A percentile compares a stretch with the other conserved stretches of the same genome.
Evolutionary conservation across 2,888 invertebrate species (phyloP).

Genomic region (Venusia cambrica): DNA sequence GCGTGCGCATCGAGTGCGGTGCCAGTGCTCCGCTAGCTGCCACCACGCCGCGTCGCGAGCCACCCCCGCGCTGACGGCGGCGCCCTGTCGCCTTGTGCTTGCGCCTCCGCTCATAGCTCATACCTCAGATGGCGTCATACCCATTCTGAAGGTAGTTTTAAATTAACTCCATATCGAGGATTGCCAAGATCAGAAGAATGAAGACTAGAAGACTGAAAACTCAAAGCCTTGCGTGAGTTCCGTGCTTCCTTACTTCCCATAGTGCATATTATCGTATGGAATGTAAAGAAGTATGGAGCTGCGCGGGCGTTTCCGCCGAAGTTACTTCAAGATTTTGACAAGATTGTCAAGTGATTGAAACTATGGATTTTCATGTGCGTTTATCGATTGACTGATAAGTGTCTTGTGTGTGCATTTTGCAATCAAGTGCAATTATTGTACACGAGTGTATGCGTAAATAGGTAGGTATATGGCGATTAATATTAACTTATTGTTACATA

Average conservation of each 20-base stretch:
- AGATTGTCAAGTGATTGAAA: constrained; percentile 38
- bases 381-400: constrained; percentile 12
- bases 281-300: constrained; percentile 99
- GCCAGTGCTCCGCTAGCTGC: constrained; percentile 74
- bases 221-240: constrained; percentile 85
- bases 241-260: constrained; percentile 98
- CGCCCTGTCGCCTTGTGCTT: constrained; percentile 39
- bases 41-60: constrained; percentile 73
- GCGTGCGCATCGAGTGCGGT: constrained; percentile 72
- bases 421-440: constrained; percentile 16
- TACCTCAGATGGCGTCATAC: constrained; percentile 49
- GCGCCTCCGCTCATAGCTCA: constrained; percentile 30
- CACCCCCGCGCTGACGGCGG: constrained; percentile 47
- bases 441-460: too few species aligned
- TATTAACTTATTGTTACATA: too few species aligned
- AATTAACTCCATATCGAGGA: constrained; percentile 21
- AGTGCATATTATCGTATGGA: constrained; percentile 93
- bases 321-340: constrained; percentile 43
- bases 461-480: too few species aligned
- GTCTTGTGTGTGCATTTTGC: constrained; percentile 14
- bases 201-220: constrained; percentile 53
- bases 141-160: constrained; percentile 34
- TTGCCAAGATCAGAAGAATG: constrained; percentile 32
- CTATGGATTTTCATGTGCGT: constrained; percentile 14
- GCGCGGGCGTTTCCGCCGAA: constrained; percentile 72